These are phyloP conservation scores for Thalassoma bifasciatum DNA, from an alignment of 2,113 vertebrate species.

Conservation along the genomic window DNA sequence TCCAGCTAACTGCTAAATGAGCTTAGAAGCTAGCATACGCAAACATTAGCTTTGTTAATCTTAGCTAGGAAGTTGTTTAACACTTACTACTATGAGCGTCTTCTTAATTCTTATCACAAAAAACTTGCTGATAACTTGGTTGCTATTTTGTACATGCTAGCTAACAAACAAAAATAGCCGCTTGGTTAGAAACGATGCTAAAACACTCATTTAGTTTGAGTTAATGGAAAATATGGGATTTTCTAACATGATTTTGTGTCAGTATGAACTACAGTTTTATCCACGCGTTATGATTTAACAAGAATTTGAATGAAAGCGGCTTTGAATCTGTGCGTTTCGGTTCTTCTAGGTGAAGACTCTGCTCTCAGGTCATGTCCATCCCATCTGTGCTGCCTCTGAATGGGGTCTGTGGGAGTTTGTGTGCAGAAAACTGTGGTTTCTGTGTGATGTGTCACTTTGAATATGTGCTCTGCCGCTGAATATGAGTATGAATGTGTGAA, in stretches of 20 bases:
- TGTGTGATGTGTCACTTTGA: conserved; percentile 76
- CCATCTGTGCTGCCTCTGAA: conserved; percentile 17
- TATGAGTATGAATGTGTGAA: conserved; percentile 75
- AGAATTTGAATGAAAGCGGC: background rate
- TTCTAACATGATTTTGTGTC: too few relatives aligned
- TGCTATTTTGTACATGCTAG: background rate
- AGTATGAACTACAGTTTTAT: too few relatives aligned
- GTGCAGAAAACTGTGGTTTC: conserved; percentile 56
- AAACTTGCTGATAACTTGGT: background rate
- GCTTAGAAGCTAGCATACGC: too few relatives aligned
- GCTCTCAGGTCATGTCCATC: background rate
- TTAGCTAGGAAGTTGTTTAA: too few relatives aligned
- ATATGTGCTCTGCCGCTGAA: conserved; percentile 66
- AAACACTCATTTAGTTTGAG: too few relatives aligned
- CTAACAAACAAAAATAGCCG: too few relatives aligned
- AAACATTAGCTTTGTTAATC: too few relatives aligned
- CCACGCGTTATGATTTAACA: too few relatives aligned
- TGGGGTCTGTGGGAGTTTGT: conserved; percentile 59
- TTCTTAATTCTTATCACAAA: background rate
- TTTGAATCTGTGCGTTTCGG: background rate
- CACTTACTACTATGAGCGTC: too few relatives aligned
- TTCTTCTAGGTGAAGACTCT: background rate
- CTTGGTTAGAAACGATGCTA: background rate
- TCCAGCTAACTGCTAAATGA: too few relatives aligned
- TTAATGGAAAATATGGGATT: too few relatives aligned